These are phyloP conservation scores for Ia io DNA, from an alignment of 2,113 vertebrate genomes.

Conservation along the genomic window DNA sequence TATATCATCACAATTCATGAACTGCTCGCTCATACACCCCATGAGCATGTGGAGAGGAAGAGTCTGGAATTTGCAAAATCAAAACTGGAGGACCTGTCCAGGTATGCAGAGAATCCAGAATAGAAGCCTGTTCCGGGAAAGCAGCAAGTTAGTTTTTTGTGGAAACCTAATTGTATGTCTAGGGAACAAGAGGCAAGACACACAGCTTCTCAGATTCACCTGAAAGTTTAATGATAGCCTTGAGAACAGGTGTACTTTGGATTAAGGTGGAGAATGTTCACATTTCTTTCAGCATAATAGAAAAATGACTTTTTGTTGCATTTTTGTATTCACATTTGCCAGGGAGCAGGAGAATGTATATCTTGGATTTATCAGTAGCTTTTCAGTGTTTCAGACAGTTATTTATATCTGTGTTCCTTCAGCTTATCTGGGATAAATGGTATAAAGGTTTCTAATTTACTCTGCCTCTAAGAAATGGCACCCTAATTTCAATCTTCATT, in stretches of 20 bases:
- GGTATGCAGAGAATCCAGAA: constrained; percentile 77
- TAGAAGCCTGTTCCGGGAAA: background rate
- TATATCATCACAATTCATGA: constrained; percentile 99
- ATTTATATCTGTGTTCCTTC: background rate
- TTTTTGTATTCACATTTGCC: background rate
- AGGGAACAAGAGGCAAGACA: background rate
- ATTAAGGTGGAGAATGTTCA: background rate
- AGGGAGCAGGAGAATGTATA: background rate
- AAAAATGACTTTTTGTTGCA: background rate
- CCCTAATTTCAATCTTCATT: background rate
- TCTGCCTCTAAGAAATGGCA: background rate
- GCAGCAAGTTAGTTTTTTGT: background rate
- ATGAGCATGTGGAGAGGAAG: constrained; percentile 97
- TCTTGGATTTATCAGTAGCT: background rate
- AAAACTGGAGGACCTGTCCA: constrained; percentile 96
- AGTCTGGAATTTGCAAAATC: constrained; percentile 99
- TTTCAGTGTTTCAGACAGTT: background rate
- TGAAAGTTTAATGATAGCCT: background rate
- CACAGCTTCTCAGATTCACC: background rate
- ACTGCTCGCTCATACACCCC: constrained; percentile 96
- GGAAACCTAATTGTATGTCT: background rate
- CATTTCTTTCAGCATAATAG: background rate
- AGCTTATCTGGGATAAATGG: background rate
- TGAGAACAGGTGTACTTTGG: background rate
- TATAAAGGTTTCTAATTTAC: background rate